phyloP scores from a whole-genome alignment of 1,140 invertebrate species.

The Euwallacea similis region DNA sequence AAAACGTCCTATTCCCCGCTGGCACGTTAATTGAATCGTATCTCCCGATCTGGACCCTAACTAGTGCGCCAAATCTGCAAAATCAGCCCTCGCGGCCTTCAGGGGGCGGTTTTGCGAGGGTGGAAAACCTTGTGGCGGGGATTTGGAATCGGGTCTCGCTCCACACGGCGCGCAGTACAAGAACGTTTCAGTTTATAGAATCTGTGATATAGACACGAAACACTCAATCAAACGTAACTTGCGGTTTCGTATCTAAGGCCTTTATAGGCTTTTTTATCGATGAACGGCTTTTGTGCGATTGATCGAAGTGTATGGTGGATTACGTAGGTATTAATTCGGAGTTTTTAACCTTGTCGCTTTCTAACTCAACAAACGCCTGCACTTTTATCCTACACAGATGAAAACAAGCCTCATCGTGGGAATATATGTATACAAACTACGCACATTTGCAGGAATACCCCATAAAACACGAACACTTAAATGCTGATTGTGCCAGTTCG shows the following conservation, averaged over 20 bases:
- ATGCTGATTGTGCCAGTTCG: constrained; percentile 17
- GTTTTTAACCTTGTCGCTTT: too few species aligned
- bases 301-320: too few species aligned
- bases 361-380: too few species aligned
- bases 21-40: constrained; percentile 16
- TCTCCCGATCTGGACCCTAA: constrained; percentile 7
- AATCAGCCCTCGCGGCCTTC: background rate
- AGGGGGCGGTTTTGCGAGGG: constrained; percentile 22
- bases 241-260: too few species aligned
- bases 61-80: background rate
- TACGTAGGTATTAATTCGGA: too few species aligned
- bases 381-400: background rate
- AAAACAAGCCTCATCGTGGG: background rate
- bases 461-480: constrained; percentile 14
- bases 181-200: background rate
- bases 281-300: too few species aligned
- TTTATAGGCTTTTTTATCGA: too few species aligned
- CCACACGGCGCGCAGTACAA: background rate
- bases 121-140: constrained; percentile 3
- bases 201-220: too few species aligned
- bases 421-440: constrained; percentile 17
- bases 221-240: too few species aligned
- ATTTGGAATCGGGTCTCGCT: background rate
- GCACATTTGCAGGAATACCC: constrained; percentile 20
- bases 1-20: background rate